These are phyloP conservation scores for Sterrhoptilus dennistouni DNA, from an alignment of 2,113 vertebrate species.

Conservation along the genomic window DNA sequence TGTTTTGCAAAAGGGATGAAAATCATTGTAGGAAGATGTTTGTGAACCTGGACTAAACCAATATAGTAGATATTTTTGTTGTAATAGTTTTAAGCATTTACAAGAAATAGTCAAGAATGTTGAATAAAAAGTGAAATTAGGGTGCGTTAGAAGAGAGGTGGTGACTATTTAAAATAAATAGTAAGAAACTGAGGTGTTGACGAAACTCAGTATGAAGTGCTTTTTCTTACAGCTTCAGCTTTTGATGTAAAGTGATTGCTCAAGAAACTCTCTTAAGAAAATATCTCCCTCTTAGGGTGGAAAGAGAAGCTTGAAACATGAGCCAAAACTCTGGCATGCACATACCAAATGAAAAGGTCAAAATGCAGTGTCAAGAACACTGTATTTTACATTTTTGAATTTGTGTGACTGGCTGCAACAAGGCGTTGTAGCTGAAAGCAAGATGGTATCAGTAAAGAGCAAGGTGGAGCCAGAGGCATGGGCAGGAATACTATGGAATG, in stretches of 20 bases:
- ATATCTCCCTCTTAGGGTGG: not conserved
- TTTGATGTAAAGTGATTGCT: not conserved
- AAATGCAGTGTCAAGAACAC: not conserved
- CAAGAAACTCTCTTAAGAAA: not conserved
- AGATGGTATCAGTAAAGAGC: not conserved
- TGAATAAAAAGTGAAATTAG: not conserved
- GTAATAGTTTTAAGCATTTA: not conserved
- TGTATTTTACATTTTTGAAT: not conserved
- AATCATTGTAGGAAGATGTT: not conserved
- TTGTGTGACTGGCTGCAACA: not conserved
- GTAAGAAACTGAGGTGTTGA: not conserved
- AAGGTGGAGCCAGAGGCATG: not conserved
- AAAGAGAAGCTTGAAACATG: not conserved
- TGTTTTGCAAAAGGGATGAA: not conserved
- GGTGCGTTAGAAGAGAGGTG: not conserved
- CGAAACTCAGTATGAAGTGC: not conserved
- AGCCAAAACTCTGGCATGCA: not conserved
- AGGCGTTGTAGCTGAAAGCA: not conserved
- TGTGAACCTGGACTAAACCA: not conserved
- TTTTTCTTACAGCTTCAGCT: not conserved
- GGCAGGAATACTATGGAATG: rapidly evolving
- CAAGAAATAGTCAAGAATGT: not conserved
- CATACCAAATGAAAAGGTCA: not conserved
- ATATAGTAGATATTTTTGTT: not conserved
- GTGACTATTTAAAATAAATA: not conserved